Evolutionary conservation across 2,888 invertebrate species (phyloP), one percentile per base, ranked within the genome.

Genomic region (Drosophila longiperda): DNA sequence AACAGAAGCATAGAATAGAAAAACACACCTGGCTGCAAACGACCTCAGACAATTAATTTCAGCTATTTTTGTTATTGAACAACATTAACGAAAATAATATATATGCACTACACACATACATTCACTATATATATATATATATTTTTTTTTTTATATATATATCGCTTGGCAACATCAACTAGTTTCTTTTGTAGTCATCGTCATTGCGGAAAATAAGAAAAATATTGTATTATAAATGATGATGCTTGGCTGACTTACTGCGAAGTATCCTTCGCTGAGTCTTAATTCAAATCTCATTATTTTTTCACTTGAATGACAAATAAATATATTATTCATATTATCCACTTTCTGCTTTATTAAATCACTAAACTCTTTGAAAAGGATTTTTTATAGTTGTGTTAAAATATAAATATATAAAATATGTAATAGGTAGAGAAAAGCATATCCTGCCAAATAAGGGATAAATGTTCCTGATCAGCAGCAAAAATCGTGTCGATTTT

Each of bases 11-110:
- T 62, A 62, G 23, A 36, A 6, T 63, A 38, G 63, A 53, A 60
- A 60, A 77, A 83, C 87, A 86, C 85, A 85, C 85, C 85, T 85
- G 85, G 83, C 70, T 66, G 59, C 58, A 64, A 63, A 63, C 82
- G 77, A 82, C 82, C 79, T 82, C 68, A 73, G 79, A 78, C 79
- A 75, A 79, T 79, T 79, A 74, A 73, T 82, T 77, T 77, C 45
- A 61, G 72, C 72, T 77, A 52, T 53, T 53, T 59, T 66, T 45
- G 62, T 20, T 70, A 78, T 77, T 64, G 82, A 69, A 66, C 63
- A 66, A 54, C 50, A 42, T 69, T 73, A n/a, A 50, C n/a, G 49
- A 66, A 61, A 68, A 75, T 82, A 66, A 67, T 75, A 66, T 62
- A 75, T 61, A 29, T 50, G 1, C 9, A 26, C 23, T 9, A 15